Evolutionary conservation across 2,888 invertebrate genomes (phyloP).

Genomic region (Polymixis flavicincta): DNA sequence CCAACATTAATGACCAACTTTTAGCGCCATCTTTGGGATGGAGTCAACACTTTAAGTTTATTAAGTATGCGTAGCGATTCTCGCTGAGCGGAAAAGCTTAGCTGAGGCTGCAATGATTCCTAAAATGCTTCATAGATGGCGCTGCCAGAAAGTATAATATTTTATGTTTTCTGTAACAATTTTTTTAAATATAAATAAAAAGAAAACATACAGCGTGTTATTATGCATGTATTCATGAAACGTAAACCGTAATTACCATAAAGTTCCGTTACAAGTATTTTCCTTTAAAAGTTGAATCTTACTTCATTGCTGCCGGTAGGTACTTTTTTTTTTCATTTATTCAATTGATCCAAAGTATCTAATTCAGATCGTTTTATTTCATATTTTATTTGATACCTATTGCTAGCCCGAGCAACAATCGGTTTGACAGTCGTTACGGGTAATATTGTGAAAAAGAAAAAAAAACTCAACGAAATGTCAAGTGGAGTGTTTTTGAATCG

Average conservation of each 20-base stretch:
- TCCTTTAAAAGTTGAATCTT: too few species aligned
- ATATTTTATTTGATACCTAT: too few species aligned
- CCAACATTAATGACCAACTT: neutral
- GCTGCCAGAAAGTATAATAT: neutral
- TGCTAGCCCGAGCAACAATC: too few species aligned
- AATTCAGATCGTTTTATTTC: too few species aligned
- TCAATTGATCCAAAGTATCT: too few species aligned
- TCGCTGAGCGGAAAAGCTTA: too few species aligned
- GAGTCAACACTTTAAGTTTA: neutral
- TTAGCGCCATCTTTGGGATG: constrained; percentile 26
- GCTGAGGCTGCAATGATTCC: neutral
- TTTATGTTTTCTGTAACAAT: neutral
- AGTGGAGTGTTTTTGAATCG: too few species aligned
- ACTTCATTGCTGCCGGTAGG: too few species aligned
- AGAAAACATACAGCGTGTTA: neutral
- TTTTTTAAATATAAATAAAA: neutral
- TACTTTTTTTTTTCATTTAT: too few species aligned
- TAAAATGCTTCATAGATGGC: constrained; percentile 26
- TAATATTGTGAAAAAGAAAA: too few species aligned
- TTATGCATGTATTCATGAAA: neutral
- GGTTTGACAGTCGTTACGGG: too few species aligned
- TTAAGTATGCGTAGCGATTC: neutral
- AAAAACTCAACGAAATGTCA: too few species aligned
- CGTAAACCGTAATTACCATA: neutral
- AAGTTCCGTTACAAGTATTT: neutral